These are phyloP conservation scores for Numenius arquata DNA, from an alignment of 2,113 vertebrate species.

Conservation along the genomic window DNA sequence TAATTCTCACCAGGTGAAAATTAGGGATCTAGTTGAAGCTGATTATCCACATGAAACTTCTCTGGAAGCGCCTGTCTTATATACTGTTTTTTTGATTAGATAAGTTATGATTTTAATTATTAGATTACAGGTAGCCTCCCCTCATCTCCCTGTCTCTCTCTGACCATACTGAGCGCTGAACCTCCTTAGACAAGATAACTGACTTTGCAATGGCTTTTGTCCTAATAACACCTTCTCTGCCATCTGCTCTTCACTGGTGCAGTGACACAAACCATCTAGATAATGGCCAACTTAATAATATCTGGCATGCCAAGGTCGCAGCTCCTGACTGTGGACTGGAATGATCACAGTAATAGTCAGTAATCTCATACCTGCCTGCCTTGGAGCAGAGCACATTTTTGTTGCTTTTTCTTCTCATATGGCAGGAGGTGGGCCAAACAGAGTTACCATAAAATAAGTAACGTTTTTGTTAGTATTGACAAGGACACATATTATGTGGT, in stretches of 20 bases:
- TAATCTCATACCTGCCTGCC: background rate
- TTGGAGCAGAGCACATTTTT: background rate
- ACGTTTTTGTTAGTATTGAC: background rate
- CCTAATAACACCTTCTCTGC: background rate
- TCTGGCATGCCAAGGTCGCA: background rate
- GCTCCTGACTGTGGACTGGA: background rate
- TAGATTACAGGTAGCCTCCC: background rate
- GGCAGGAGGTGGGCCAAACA: background rate
- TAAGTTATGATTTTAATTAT: background rate
- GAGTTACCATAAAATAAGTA: background rate
- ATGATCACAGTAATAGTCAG: background rate
- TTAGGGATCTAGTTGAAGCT: background rate
- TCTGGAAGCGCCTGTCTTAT: background rate
- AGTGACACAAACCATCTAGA: background rate
- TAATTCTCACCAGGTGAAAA: background rate
- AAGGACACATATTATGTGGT: background rate
- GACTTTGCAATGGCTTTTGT: background rate
- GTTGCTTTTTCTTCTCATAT: background rate
- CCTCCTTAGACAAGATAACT: background rate
- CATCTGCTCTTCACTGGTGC: background rate
- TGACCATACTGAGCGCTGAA: background rate
- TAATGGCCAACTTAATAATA: background rate
- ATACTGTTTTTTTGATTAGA: background rate
- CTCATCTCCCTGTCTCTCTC: background rate
- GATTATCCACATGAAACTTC: background rate